Evolutionary conservation across 1,140 invertebrate genomes (phyloP), one percentile per base, ranked within the genome.

Genomic region (Phenacoccus solenopsis): DNA sequence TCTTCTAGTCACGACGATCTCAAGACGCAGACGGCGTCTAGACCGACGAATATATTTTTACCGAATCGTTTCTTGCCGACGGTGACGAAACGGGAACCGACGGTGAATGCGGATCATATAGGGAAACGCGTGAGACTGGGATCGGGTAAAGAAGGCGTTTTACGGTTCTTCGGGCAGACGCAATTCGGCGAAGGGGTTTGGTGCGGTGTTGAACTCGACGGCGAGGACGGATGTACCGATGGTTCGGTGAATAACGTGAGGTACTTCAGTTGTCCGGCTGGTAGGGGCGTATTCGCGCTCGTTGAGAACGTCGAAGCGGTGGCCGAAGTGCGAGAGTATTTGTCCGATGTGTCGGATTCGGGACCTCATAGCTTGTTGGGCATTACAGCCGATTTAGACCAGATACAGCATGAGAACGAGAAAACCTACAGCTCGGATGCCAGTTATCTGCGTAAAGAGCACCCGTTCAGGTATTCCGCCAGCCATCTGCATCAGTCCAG

Each of bases 151-250:
- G 74, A 76, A 27, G 86, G 86, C 4, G 78, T 80, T 16, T 77
- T 87, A 28, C 77, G 81, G 3, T 88, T 80, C 74, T 76, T 85
- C 20, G 86, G 86, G 1, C 76, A 76, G 13, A 82, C 85, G 22
- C 78, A 83, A 70, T 84, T 85, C 73, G 81, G 82, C 4, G 78
- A 81, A 32, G 86, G 84, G 12, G 75, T 81, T 5, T 87, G 85
- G 85, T 86, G 84, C 72, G 86, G 86, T 10, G 78, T 88, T 16
- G 85, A 88, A 76, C 75, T 86, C 28, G 79, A 81, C 70, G 78
- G 79, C n/a, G 78, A 81, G n/a, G 75, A 79, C 30, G 85, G 85
- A 13, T 84, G 84, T 73, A 84, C 87, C 78, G 85, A 87, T 77
- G 86, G 86, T 28, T 78, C 79, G 38, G 82, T 87, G 5, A 80